Base-by-base conservation (phyloP, 2,113 vertebrate genomes). In the Xenopus borealis region DNA sequence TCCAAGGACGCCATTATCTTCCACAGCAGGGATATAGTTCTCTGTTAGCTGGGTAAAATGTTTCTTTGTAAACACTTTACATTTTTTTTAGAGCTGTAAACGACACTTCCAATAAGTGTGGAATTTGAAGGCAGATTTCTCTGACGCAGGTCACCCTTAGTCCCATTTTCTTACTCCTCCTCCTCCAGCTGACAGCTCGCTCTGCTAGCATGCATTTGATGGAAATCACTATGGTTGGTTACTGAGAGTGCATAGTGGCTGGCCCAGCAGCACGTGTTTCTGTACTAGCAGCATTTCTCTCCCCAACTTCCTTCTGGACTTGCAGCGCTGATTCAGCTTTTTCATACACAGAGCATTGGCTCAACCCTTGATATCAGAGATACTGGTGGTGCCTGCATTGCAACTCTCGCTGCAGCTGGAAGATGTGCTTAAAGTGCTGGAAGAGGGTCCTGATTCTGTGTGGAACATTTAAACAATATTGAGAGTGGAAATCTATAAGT, bases 341-440 rank as follows among this genome's bases (percentile, higher is more conserved):
- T 50, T 18, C 3, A 62, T 18, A 47, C 12, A 19, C 6, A 27
- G 66, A 67, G 58, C 57, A 40, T 53, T 62, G 0, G 59, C 55
- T 71, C 0, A 96, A 74, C 93, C 88, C 85, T 96, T 97, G 80
- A 94, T 87, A 82, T 96, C 94, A 0, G 93, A 90, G 82, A 94
- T 90, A 87, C 91, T 92, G 4, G 46, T 77, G 78, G 80, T 85
- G 66, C 85, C 86, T 63, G 67, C 78, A 4, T 93, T 90, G 86
- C 93, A 94, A 81, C 92, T 94, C 63, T 99, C 95, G 33, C 95
- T 96, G 89, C 94, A 97, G 90, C 95, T 99, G 68, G 96, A 98
- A 0, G 97, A 98, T 11, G 92, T 91, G 87, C 97, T 99, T 85
- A 99, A 85, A 84, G 93, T 93, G 63, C 94, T 93, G 5, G 95